Evolutionary conservation across 2,797 vertebrate genomes (phyloP), one percentile per base, ranked within the genome.

Genomic region (Halcyon chelicuti): DNA sequence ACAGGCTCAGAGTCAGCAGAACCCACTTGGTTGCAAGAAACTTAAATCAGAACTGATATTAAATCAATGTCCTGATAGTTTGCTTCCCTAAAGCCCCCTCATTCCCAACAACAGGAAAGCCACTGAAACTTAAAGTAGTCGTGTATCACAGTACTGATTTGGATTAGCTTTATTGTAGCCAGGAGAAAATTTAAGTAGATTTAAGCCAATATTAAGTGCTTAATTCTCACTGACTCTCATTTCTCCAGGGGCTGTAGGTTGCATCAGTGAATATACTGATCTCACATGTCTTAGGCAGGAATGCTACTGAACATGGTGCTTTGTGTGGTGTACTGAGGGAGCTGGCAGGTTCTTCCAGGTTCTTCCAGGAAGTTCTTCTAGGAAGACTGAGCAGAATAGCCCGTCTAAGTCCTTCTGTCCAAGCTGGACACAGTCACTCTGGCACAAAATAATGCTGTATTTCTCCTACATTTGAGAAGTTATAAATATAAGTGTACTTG

Each of bases 21-120:
- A 90, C 15, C 13, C 19, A 31, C 62, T 78, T 70, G 0, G 9
- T 65, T 88, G 66, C 39, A 86, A 67, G 80, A 87, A 94, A 71
- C 86, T 93, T 95, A 96, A 86, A 97, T 82, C 55, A 88, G 87
- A 95, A 85, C 63, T 94, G 90, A 96, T 96, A 96, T 51, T 94
- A 95, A 96, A 96, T 97, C 96, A 92, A 93, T 96, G 74, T 81
- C 44, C 52, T 67, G 80, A 87, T 97, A 35, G 85, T 87, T 94
- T 92, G 25, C 66, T 94, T 92, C 60, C 80, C 80, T n/a, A 57
- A 44, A 96, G 88, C 47, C 76, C 29, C 77, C 62, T 84, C 46
- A 33, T 10, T 88, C 26, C 44, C 58, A 57, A 31, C n/a, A 84
- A 67, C 33, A 76, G 44, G 66, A 90, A 80, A 82, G 66, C 31